Conservation (phyloP, 2,888 invertebrate genomes). For the Xestia c-nigrum region DNA sequence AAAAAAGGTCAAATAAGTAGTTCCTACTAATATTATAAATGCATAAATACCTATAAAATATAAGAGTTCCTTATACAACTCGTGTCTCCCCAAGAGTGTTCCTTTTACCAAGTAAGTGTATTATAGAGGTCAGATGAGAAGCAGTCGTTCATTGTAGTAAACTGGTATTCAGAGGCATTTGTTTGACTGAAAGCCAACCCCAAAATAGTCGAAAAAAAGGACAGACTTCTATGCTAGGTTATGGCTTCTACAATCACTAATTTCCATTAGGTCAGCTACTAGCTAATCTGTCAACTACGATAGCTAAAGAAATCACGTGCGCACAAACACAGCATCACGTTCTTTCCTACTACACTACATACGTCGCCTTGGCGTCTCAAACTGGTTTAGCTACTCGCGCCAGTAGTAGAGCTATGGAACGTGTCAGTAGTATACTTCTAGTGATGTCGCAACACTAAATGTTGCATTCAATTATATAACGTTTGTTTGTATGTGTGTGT, state of each 20-base stretch:
- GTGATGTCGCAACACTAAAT: constrained; percentile 37
- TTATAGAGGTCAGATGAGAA: background rate
- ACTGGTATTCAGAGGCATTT: background rate
- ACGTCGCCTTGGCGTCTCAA: constrained; percentile 39
- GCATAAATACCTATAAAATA: no score
- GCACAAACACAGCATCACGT: constrained; percentile 1
- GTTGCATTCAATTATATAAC: constrained; percentile 38
- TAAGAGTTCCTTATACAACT: background rate
- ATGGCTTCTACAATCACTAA: background rate
- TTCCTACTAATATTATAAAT: no score
- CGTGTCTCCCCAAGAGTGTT: background rate
- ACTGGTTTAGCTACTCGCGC: constrained; percentile 38
- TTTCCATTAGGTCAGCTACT: background rate
- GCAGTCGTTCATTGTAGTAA: background rate
- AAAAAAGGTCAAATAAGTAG: no score
- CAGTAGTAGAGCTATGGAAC: constrained; percentile 13
- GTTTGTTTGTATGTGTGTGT: background rate
- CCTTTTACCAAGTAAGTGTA: background rate
- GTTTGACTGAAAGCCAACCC: background rate
- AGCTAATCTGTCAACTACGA: background rate
- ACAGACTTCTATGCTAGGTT: background rate
- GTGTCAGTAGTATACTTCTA: constrained; percentile 12
- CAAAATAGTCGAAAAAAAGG: background rate
- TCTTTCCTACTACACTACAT: background rate
- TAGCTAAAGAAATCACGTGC: constrained; percentile 10